A percentile compares a stretch with the other conserved stretches of the same genome.
Conservation (phyloP, 2,113 vertebrate genomes). For the Hippocampus mohnikei region DNA sequence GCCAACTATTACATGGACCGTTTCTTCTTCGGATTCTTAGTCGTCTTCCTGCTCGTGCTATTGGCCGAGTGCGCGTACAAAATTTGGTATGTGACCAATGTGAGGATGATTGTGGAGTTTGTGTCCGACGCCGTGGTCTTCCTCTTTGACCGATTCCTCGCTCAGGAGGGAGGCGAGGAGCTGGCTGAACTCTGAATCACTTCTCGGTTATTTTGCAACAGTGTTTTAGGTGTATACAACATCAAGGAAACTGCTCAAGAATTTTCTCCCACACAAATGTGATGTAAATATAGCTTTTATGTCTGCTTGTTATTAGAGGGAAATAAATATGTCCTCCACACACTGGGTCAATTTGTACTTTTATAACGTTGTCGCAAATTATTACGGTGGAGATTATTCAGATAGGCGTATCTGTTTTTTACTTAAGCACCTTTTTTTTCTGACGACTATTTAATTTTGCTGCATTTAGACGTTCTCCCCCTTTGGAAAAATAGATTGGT, state of each 20-base stretch:
- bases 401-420: too few species aligned
- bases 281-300: constrained; percentile 4
- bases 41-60: constrained; percentile 43
- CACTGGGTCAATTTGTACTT: constrained; percentile 6
- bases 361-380: not conserved
- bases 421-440: too few species aligned
- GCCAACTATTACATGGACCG: constrained; percentile 61
- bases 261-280: not conserved
- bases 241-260: not conserved
- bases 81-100: constrained; percentile 64
- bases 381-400: not conserved
- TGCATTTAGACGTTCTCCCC: too few species aligned
- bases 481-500: too few species aligned
- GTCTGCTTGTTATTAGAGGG: constrained; percentile 8
- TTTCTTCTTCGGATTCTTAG: constrained; percentile 60
- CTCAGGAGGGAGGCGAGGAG: constrained; percentile 58
- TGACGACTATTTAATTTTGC: too few species aligned
- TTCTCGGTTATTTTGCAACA: not conserved
- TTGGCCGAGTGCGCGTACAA: constrained; percentile 60
- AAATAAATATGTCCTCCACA: constrained; percentile 33
- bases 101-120: constrained; percentile 46
- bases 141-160: constrained; percentile 58
- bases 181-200: constrained; percentile 57
- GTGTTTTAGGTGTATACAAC: not conserved
- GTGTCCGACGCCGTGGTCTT: constrained; percentile 33